Evolutionary conservation across 2,113 vertebrate species (phyloP).

Genomic region (Numida meleagris): DNA sequence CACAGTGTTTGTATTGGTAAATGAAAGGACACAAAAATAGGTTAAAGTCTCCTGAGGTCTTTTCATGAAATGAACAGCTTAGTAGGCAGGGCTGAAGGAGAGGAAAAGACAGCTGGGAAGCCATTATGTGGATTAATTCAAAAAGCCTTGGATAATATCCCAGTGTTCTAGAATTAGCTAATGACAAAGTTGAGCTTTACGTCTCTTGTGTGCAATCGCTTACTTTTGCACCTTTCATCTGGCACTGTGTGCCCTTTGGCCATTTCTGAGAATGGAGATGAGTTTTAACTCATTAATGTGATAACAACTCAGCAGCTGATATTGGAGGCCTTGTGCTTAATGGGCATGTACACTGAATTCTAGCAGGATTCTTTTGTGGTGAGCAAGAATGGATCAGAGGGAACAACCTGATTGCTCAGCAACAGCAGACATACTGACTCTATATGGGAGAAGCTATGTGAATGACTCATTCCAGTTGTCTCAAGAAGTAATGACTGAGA

Average conservation of each 20-base stretch:
- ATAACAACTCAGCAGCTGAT: constrained; percentile 38
- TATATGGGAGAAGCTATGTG: neutral
- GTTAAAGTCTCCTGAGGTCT: neutral
- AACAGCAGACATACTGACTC: neutral
- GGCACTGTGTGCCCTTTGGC: constrained; percentile 13
- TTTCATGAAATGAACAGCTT: constrained; percentile 4
- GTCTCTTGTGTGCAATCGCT: constrained; percentile 37
- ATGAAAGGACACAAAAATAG: neutral
- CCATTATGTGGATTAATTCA: constrained; percentile 59
- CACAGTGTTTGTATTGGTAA: neutral
- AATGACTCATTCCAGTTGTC: neutral
- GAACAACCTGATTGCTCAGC: constrained; percentile 35
- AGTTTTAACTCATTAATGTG: constrained; percentile 62
- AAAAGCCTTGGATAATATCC: constrained; percentile 52
- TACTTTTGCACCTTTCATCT: constrained; percentile 45
- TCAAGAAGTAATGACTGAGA: neutral
- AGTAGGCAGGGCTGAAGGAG: constrained; percentile 7
- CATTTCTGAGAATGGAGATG: constrained; percentile 22
- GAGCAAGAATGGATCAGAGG: constrained; percentile 16
- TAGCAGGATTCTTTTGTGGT: constrained; percentile 20
- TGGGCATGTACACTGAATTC: constrained; percentile 17
- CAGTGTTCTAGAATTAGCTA: constrained; percentile 49
- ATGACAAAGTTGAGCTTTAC: constrained; percentile 49
- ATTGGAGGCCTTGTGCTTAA: neutral
- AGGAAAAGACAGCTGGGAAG: constrained; percentile 2